phyloP scores from a whole-genome alignment of 2,797 vertebrate species.

The Okamejei kenojei region DNA sequence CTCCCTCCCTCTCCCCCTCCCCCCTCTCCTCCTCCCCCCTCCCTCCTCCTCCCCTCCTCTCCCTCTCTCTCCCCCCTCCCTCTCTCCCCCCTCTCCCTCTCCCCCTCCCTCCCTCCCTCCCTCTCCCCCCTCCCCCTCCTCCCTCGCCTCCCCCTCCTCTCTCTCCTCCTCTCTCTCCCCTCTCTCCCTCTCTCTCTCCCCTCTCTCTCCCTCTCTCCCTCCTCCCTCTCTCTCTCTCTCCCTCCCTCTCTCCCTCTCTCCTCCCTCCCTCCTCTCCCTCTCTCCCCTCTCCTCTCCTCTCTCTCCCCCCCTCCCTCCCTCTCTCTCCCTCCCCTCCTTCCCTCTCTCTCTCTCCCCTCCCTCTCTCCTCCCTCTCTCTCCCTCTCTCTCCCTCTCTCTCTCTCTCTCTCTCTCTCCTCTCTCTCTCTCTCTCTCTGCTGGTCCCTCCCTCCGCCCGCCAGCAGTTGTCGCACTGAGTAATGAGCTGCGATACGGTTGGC shows the following conservation, averaged over 20 bases:
- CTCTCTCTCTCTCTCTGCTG: conserved; percentile 38
- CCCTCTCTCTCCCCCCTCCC: background rate
- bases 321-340: background rate
- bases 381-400: conserved; percentile 44
- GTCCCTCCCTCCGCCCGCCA: background rate
- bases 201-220: too few relatives aligned
- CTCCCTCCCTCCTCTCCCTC: background rate
- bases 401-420: conserved; percentile 37
- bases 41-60: too few relatives aligned
- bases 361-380: conserved; percentile 44
- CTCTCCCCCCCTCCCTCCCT: conserved; percentile 23
- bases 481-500: conserved; percentile 56
- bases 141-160: background rate
- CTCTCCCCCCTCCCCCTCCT: conserved; percentile 32
- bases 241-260: background rate
- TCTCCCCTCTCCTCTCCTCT: background rate
- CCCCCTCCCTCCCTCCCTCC: background rate
- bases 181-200: too few relatives aligned
- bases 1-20: too few relatives aligned
- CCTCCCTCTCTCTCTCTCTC: background rate
- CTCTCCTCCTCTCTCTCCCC: accelerated
- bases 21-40: too few relatives aligned
- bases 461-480: conserved; percentile 44
- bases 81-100: background rate
- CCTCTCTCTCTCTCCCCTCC: conserved; percentile 43